phyloP scores from a whole-genome alignment of 64 coral and sea anemone genomes.

The Porites lutea region DNA sequence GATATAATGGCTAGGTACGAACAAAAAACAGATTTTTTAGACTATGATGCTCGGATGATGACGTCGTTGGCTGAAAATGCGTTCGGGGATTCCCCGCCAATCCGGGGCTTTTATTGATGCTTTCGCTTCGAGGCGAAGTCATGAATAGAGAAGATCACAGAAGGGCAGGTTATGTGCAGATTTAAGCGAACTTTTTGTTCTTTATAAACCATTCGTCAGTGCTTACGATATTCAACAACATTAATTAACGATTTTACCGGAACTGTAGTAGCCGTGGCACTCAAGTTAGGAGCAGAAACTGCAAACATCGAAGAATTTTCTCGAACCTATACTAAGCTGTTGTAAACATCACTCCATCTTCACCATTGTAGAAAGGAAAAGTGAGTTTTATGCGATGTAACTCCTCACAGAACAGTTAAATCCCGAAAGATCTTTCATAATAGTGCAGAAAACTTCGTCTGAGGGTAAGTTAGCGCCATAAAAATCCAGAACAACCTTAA shows the following conservation, averaged over 20 bases:
- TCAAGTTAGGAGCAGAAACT: too few species aligned
- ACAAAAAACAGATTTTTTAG: not conserved
- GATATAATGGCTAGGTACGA: too few species aligned
- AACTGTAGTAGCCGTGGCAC: not conserved
- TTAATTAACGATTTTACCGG: not conserved
- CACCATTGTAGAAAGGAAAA: not conserved
- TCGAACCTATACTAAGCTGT: not conserved
- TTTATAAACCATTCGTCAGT: not conserved
- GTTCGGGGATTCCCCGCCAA: conserved; percentile 49
- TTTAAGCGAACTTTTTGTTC: not conserved
- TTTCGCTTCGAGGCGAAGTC: not conserved
- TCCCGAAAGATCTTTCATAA: not conserved
- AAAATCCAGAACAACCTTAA: not conserved
- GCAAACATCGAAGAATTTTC: too few species aligned
- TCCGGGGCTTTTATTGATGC: conserved; percentile 4
- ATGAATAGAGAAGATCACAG: not conserved
- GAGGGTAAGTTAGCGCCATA: too few species aligned
- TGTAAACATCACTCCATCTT: not conserved
- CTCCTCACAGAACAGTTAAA: not conserved
- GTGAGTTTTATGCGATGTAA: not conserved
- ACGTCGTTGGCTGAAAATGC: not conserved
- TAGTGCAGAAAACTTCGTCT: not conserved
- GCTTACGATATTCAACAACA: not conserved
- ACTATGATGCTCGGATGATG: not conserved
- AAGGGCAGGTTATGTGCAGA: not conserved